Base-by-base conservation (phyloP, 2,113 vertebrate species). In the Cercocebus atys region DNA sequence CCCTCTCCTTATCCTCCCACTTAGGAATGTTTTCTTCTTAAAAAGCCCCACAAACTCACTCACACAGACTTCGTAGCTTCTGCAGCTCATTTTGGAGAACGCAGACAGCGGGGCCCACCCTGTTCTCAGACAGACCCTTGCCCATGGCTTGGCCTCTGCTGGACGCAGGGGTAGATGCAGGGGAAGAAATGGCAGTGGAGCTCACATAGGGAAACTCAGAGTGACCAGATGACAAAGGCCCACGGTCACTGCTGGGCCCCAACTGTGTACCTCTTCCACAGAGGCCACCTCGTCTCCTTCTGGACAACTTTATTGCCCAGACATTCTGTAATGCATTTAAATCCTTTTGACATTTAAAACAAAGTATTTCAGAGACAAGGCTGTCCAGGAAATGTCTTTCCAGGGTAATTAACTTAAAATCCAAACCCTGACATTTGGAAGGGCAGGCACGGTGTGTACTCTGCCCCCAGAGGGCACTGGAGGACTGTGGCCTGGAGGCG, bases 311-410 rank as follows among this genome's bases (percentile, higher is more conserved):
- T 75, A 59, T 64, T 8, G 25, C 52, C 13, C 5, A 3, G 78
- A 27, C 0, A 0, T 40, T 11, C 52, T 47, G 8, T 11, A 18
- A 22, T 47, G 25, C 40, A 32, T 8, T 45, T 38, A 35, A 9
- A 43, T n/a, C 73, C 9, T 16, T 64, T 47, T 6, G n/a, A 32
- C 8, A 8, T 66, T 14, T 14, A 11, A 27, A 12, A 23, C 55
- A 27, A 40, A 68, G 13, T 22, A 22, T 52, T 38, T 68, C 75
- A 50, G 85, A 66, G 76, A 45, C n/a, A 20, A 64, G 22, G 2
- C 61, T 59, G 20, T 70, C 38, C 8, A 50, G 75, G 32, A 61
- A 47, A 16, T 3, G 1, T 72, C 64, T 85, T 75, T 55, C 47
- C 72, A 52, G 14, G 40, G 38, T 50, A 16, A 55, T 20, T 25